Conservation (phyloP, 2,113 vertebrate genomes). For the Coracopsis vasa region DNA sequence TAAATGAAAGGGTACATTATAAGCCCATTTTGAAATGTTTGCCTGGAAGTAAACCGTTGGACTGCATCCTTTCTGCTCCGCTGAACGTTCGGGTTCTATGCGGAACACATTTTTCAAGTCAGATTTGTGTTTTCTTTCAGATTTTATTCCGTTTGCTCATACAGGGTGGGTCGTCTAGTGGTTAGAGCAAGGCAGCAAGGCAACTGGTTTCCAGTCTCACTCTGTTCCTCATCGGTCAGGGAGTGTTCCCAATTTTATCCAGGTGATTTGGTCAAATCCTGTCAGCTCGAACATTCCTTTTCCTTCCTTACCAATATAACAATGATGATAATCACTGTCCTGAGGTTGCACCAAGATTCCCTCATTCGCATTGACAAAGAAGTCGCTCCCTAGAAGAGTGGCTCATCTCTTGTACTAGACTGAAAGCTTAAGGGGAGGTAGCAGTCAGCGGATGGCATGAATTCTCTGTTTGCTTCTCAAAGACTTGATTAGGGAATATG, state of each 20-base stretch:
- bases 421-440: neutral
- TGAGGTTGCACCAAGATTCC: neutral
- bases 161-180: slow-evolving; percentile 56
- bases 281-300: neutral
- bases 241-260: neutral
- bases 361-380: neutral
- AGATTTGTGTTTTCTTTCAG: slow-evolving; percentile 58
- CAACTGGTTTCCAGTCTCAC: slow-evolving; percentile 39
- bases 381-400: neutral
- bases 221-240: slow-evolving; percentile 17
- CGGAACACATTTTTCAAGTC: slow-evolving; percentile 59
- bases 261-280: neutral
- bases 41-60: slow-evolving; percentile 72
- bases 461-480: neutral
- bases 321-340: neutral
- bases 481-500: neutral
- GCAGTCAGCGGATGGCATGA: neutral
- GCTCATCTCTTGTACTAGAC: neutral
- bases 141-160: slow-evolving; percentile 63
- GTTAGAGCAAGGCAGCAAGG: slow-evolving; percentile 50
- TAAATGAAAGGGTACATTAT: slow-evolving; percentile 77
- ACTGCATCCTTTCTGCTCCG: slow-evolving; percentile 47
- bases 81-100: slow-evolving; percentile 40
- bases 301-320: neutral
- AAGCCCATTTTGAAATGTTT: slow-evolving; percentile 71